Percentiles rank a stretch among this genome's conserved stretches.
These are phyloP conservation scores for Phyllotis vaccarum DNA, from an alignment of 2,797 vertebrate genomes.

Conservation along the genomic window DNA sequence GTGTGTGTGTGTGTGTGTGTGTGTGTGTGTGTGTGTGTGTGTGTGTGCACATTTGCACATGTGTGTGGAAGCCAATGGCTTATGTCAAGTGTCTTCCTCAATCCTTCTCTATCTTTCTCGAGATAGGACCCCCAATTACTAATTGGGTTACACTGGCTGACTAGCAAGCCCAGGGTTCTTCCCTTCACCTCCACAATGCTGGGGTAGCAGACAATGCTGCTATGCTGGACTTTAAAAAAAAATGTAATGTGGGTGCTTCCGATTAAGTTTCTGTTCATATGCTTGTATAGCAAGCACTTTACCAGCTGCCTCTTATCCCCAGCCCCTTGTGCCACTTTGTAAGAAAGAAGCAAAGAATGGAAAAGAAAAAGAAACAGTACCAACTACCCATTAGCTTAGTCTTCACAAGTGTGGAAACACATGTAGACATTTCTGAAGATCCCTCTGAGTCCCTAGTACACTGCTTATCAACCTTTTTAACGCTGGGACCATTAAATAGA, in stretches of 20 bases:
- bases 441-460: not conserved
- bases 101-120: not conserved
- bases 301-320: not conserved
- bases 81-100: not conserved
- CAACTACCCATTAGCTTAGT: constrained; percentile 14
- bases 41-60: too few relatives aligned
- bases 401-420: constrained; percentile 27
- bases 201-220: too few relatives aligned
- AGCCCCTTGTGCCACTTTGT: not conserved
- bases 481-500: too few relatives aligned
- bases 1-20: not conserved
- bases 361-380: not conserved
- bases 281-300: not conserved
- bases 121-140: not conserved
- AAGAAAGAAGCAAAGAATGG: not conserved
- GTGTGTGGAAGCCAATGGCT: not conserved
- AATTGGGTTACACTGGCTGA: not conserved
- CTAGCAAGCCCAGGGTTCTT: not conserved
- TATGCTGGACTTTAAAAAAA: not conserved
- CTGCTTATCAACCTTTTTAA: not conserved
- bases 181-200: not conserved
- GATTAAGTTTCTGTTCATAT: not conserved
- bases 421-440: constrained; percentile 39
- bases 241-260: not conserved
- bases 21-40: rapidly evolving